A percentile compares a stretch with the other conserved stretches of the same genome.
Conservation (phyloP, 2,113 vertebrate genomes). For the Vulpes vulpes region DNA sequence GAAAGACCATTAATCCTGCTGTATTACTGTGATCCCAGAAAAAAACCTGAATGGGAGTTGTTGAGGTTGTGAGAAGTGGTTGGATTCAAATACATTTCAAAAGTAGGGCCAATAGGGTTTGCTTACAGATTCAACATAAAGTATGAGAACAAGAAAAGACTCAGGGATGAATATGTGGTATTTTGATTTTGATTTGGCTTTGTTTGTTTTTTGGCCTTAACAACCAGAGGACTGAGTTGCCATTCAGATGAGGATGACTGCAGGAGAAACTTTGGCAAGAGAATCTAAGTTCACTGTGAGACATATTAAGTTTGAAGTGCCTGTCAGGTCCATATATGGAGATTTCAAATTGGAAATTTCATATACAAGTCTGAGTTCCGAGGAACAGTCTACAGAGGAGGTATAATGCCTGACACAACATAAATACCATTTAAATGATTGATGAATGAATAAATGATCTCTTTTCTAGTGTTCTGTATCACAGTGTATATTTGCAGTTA, state of each 20-base stretch:
- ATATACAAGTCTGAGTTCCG: not conserved
- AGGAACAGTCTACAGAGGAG: not conserved
- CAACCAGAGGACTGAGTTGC: not conserved
- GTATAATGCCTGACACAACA: not conserved
- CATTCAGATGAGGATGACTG: not conserved
- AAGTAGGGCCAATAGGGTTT: not conserved
- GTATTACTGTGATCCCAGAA: not conserved
- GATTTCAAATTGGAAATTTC: not conserved
- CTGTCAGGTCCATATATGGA: not conserved
- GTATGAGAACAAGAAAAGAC: not conserved
- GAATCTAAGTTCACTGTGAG: not conserved
- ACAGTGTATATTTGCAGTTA: not conserved
- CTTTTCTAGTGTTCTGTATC: not conserved
- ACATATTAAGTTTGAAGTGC: not conserved
- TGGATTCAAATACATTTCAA: not conserved
- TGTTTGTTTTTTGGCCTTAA: not conserved
- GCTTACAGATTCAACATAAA: not conserved
- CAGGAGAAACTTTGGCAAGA: not conserved
- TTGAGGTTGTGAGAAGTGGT: not conserved
- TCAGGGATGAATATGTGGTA: not conserved
- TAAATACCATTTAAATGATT: not conserved
- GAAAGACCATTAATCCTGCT: not conserved
- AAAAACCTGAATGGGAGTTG: not conserved
- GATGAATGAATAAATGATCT: not conserved
- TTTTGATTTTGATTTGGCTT: not conserved